These are phyloP conservation scores for Vidua macroura DNA, from an alignment of 2,113 vertebrate species.

Conservation along the genomic window DNA sequence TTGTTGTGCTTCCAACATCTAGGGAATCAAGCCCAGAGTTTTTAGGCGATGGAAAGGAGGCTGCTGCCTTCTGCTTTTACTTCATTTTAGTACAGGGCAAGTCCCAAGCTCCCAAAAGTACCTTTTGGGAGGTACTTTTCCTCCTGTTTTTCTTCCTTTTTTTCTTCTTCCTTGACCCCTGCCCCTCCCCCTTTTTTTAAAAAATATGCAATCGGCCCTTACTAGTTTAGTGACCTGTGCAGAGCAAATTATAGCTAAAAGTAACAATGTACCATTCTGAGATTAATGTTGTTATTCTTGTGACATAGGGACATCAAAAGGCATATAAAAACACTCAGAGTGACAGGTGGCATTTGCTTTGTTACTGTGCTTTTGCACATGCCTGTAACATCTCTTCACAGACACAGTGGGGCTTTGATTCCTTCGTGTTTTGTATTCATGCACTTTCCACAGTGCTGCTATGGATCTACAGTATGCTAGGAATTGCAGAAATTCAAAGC, in stretches of 20 bases:
- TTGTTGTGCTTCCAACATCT: neutral
- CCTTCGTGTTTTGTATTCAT: slow-evolving; percentile 35
- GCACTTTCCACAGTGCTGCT: slow-evolving; percentile 20
- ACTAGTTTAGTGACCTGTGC: neutral
- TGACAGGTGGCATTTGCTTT: slow-evolving; percentile 64
- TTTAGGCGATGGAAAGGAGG: neutral
- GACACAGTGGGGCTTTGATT: slow-evolving; percentile 50
- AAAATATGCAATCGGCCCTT: neutral
- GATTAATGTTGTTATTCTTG: slow-evolving; percentile 16
- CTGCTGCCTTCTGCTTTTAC: neutral
- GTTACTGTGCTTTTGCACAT: slow-evolving; percentile 20
- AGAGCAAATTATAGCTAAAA: neutral
- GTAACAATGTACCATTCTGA: neutral
- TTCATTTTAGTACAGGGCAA: neutral
- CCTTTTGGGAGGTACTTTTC: neutral
- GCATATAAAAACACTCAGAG: slow-evolving; percentile 12
- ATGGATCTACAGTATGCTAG: slow-evolving; percentile 31
- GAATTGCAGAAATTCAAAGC: slow-evolving; percentile 65
- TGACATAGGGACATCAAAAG: slow-evolving; percentile 11
- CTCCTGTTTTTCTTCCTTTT: neutral
- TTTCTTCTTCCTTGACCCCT: neutral
- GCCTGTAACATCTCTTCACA: slow-evolving; percentile 16
- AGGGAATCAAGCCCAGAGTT: neutral
- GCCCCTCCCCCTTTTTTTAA: neutral
- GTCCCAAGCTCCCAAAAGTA: neutral